Conservation (phyloP, 2,113 vertebrate species). For the Apteryx mantelli region DNA sequence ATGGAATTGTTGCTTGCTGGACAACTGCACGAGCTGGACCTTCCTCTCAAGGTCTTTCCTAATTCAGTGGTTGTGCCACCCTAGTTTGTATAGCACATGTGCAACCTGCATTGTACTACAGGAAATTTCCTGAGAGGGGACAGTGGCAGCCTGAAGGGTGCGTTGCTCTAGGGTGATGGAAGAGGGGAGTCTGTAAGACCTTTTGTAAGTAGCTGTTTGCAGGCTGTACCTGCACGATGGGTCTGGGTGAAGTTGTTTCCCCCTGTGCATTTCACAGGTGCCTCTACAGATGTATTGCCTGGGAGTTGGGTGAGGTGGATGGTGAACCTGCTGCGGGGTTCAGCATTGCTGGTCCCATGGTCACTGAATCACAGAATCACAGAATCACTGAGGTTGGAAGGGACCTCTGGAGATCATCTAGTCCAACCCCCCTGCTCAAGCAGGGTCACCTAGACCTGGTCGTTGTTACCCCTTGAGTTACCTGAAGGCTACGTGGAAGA, state of each 20-base stretch:
- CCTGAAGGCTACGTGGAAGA: background rate
- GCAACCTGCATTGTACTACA: background rate
- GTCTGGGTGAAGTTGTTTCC: background rate
- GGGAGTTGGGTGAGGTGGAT: background rate
- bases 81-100: background rate
- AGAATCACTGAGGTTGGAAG: too few relatives aligned
- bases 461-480: background rate
- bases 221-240: background rate
- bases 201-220: background rate
- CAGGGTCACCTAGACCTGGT: too few relatives aligned
- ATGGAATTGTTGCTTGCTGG: background rate
- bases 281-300: background rate
- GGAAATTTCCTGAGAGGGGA: background rate
- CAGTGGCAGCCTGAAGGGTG: background rate
- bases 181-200: background rate
- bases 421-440: too few relatives aligned
- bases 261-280: background rate
- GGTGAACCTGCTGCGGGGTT: background rate
- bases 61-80: background rate
- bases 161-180: background rate
- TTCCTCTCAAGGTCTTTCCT: background rate
- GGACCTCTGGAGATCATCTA: too few relatives aligned
- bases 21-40: background rate
- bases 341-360: background rate
- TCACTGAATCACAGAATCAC: background rate